Percentiles rank a stretch among this genome's conserved stretches.
phyloP scores from a whole-genome alignment of 1,140 invertebrate species.

The Himalopsyche phryganea region DNA sequence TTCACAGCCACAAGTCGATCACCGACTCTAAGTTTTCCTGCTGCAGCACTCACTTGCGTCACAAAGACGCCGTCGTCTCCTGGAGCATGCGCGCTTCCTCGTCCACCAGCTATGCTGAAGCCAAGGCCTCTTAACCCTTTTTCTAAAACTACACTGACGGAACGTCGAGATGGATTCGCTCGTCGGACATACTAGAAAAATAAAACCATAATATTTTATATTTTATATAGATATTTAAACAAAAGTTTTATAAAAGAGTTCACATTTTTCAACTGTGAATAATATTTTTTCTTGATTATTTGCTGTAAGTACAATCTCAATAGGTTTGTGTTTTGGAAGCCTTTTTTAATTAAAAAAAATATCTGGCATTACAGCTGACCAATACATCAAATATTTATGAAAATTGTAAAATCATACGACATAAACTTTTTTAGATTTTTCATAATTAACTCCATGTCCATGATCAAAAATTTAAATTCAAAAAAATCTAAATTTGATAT shows the following conservation, averaged over 20 bases:
- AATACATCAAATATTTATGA: too few species aligned
- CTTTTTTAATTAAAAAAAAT: too few species aligned
- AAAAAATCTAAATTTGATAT: too few species aligned
- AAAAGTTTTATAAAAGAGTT: too few species aligned
- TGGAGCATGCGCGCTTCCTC: constrained; percentile 93
- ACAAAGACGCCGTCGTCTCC: constrained; percentile 98
- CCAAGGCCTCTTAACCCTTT: constrained; percentile 86
- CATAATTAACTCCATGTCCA: too few species aligned
- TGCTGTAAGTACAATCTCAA: too few species aligned
- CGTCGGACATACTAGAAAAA: constrained; percentile 42
- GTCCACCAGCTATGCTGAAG: constrained; percentile 94
- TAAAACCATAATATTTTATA: constrained; percentile 1
- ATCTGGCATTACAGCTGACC: too few species aligned
- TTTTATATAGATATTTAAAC: too few species aligned
- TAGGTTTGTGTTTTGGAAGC: too few species aligned
- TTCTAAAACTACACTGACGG: constrained; percentile 54
- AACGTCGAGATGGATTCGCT: constrained; percentile 44
- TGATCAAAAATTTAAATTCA: too few species aligned
- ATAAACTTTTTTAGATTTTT: too few species aligned
- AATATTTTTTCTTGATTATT: not conserved
- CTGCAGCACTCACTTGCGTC: constrained; percentile 95
- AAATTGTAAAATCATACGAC: too few species aligned
- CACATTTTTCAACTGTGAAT: not conserved
- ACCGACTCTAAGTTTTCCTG: constrained; percentile 85
- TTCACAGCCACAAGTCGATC: constrained; percentile 92